phyloP scores from a whole-genome alignment of 2,888 invertebrate genomes.

The Eutolmus rufibarbis region DNA sequence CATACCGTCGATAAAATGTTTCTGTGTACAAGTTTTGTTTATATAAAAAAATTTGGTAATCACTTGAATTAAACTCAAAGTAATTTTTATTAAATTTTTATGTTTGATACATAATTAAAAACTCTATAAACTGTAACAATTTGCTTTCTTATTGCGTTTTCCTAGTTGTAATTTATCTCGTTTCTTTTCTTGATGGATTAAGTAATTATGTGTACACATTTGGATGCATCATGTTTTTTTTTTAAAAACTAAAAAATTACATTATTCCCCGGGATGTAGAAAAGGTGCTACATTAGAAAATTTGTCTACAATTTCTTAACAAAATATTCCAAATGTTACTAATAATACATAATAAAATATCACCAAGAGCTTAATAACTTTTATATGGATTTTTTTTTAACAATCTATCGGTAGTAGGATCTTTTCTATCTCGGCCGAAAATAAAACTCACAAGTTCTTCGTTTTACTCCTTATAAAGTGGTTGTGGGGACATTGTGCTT shows the following conservation, averaged over 20 bases:
- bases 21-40: background rate
- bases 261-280: background rate
- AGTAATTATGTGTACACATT: background rate
- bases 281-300: background rate
- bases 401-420: no score
- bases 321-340: no score
- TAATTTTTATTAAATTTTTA: background rate
- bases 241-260: no score
- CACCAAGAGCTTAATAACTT: no score
- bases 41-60: background rate
- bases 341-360: no score
- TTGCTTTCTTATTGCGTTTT: background rate
- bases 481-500: no score
- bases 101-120: background rate
- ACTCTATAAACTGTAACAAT: background rate
- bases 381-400: no score
- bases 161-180: background rate
- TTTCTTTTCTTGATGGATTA: background rate
- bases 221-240: no score
- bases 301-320: background rate
- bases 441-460: no score
- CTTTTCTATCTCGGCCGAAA: no score
- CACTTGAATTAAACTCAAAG: background rate
- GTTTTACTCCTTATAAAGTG: no score
- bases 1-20: conserved; percentile 65